A percentile compares a stretch with the other conserved stretches of the same genome.
Evolutionary conservation across 2,888 invertebrate species (phyloP).

Genomic region (Gisinianus flammeolus): DNA sequence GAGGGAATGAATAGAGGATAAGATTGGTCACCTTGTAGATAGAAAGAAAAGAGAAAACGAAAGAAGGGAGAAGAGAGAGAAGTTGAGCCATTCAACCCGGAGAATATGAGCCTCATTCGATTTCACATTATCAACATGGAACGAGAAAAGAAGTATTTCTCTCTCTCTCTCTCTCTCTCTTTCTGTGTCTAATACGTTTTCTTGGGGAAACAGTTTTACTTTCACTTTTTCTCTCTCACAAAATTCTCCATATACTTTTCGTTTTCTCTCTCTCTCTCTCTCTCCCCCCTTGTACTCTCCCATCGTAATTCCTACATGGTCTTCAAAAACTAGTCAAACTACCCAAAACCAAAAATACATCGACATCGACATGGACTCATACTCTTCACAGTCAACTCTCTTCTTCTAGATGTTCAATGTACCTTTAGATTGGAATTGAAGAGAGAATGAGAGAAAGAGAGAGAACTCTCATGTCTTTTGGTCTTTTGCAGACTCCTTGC

Average conservation of each 20-base stretch:
- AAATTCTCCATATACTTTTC: constrained; percentile 3
- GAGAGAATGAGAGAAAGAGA: no score
- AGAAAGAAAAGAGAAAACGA: no score
- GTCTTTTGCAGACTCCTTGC: no score
- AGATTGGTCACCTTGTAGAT: constrained; percentile 1
- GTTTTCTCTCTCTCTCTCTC: no score
- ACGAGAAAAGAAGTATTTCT: neutral
- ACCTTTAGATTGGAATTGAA: no score
- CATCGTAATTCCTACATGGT: neutral
- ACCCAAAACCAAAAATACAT: no score
- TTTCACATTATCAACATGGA: constrained; percentile 13
- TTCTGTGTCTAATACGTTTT: neutral
- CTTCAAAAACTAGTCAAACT: no score
- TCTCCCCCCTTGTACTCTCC: neutral
- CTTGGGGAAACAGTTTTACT: no score
- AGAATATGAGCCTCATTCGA: constrained; percentile 11
- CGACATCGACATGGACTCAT: no score
- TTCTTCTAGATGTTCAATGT: no score
- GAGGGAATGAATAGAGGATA: neutral
- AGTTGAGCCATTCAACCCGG: constrained; percentile 8
- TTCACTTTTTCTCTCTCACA: neutral
- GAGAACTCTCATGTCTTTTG: no score
- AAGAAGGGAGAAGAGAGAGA: neutral
- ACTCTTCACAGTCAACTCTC: no score
- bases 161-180: constrained; percentile 3